These are phyloP conservation scores for Diabrotica undecimpunctata DNA, from an alignment of 1,140 invertebrate genomes.

Conservation along the genomic window DNA sequence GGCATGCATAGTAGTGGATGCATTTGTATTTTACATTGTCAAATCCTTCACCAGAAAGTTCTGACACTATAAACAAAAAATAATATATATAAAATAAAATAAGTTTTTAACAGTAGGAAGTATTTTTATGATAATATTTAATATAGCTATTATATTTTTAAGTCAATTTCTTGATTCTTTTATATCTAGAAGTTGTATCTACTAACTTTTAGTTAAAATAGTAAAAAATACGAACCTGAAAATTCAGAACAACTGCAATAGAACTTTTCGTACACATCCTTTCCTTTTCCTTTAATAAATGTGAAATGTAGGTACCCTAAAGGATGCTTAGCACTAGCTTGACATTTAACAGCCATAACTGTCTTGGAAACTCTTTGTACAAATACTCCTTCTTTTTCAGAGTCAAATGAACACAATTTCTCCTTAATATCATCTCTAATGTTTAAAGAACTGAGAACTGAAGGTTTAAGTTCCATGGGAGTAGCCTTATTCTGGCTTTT, in stretches of 20 bases:
- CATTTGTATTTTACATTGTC: constrained; percentile 45
- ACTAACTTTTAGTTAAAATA: not conserved
- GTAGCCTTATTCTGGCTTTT: constrained; percentile 61
- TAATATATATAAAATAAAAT: not conserved
- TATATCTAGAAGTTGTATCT: not conserved
- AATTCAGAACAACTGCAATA: constrained; percentile 63
- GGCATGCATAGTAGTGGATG: constrained; percentile 69
- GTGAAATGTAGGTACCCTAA: constrained; percentile 73
- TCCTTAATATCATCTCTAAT: constrained; percentile 64
- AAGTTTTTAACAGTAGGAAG: too few relatives aligned
- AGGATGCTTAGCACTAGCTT: constrained; percentile 64
- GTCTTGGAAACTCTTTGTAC: constrained; percentile 75
- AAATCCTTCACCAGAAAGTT: constrained; percentile 21
- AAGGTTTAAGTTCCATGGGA: constrained; percentile 60
- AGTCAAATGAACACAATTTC: constrained; percentile 62
- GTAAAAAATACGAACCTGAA: constrained; percentile 32
- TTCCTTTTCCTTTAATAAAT: constrained; percentile 57
- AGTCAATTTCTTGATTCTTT: too few relatives aligned
- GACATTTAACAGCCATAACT: constrained; percentile 75
- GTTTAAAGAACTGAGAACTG: constrained; percentile 61
- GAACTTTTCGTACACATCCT: constrained; percentile 59
- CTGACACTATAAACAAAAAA: constrained; percentile 1
- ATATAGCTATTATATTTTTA: too few relatives aligned
- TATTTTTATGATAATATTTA: too few relatives aligned
- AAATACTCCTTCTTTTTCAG: constrained; percentile 62